Base-by-base conservation (phyloP, 2,888 invertebrate species). In the Agrenia bidenticulata region DNA sequence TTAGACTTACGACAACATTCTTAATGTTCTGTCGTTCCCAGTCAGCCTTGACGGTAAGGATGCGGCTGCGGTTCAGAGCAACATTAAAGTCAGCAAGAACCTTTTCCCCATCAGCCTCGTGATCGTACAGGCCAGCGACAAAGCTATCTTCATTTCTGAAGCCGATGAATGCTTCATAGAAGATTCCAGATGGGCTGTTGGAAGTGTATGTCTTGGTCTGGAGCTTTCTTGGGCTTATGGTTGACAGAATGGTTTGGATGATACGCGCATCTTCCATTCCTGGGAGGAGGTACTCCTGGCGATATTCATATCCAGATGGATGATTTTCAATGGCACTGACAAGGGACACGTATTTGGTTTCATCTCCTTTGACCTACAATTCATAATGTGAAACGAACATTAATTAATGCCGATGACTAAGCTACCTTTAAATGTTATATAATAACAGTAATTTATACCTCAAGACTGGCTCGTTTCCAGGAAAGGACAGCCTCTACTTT, bases 11-110 rank as follows among this genome's bases (percentile, higher is more conserved):
- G 72, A 85, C 73, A 67, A 83, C 80, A 57, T 82, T 81, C 66
- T 85, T 81, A 75, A 86, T 82, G 77, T 87, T 86, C 9, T 87
- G 85, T 72, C 84, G 82, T 61, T 85, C 84, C 23, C 81, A 79
- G 56, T 81, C 79, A 0, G 79, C 63, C 64, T 82, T 83, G 7
- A 78, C 78, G 9, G 79, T 77, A n/a, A 84, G 59, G 56, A 82
- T 81, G 26, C 81, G 79, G 0, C 82, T 81, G 61, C 79, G 81
- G 1, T 85, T 84, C 0, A 87, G 66, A 32, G 82, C 83, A 0
- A 85, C 17, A 37, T 85, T 85, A 1, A 81, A 66, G 45, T 82
- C 81, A 1, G 82, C 82, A 11, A 80, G 79, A 0, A 80, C 64
- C 41, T 83, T 78, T 0, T 65, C 58, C 19, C 53, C 60, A 11